A percentile compares a stretch with the other conserved stretches of the same genome.
Evolutionary conservation across 2,888 invertebrate species (phyloP).

Genomic region (Nomada ferruginata): DNA sequence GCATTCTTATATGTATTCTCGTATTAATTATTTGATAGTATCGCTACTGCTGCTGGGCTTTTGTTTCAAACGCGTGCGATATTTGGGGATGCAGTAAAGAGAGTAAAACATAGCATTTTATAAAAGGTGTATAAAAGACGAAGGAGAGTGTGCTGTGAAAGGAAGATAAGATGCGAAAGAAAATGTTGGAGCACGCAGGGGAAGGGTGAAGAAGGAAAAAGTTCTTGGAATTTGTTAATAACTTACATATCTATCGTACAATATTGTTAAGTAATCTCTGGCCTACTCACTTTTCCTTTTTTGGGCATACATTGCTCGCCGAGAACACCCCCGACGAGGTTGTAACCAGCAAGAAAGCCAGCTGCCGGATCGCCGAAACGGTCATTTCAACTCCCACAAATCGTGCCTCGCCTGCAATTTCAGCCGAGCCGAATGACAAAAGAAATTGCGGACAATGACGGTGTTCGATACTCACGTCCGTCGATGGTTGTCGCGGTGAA

Average conservation of each 20-base stretch:
- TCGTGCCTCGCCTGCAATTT: neutral
- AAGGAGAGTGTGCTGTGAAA: too few species aligned
- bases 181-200: too few species aligned
- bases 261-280: neutral
- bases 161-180: too few species aligned
- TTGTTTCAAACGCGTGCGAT: too few species aligned
- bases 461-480: neutral
- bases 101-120: too few species aligned
- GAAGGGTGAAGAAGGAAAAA: too few species aligned
- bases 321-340: conserved; percentile 70
- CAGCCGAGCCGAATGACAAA: neutral
- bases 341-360: conserved; percentile 69
- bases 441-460: neutral
- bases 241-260: neutral
- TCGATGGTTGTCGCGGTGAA: neutral
- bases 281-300: conserved; percentile 82
- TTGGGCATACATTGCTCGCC: conserved; percentile 82
- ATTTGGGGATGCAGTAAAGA: too few species aligned
- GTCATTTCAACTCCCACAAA: conserved; percentile 54
- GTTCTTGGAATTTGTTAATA: neutral
- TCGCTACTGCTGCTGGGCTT: too few species aligned
- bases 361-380: conserved; percentile 34
- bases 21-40: too few species aligned
- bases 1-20: too few species aligned
- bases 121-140: too few species aligned